phyloP scores from a whole-genome alignment of 2,888 invertebrate species.

The Halocaridina rubra region DNA sequence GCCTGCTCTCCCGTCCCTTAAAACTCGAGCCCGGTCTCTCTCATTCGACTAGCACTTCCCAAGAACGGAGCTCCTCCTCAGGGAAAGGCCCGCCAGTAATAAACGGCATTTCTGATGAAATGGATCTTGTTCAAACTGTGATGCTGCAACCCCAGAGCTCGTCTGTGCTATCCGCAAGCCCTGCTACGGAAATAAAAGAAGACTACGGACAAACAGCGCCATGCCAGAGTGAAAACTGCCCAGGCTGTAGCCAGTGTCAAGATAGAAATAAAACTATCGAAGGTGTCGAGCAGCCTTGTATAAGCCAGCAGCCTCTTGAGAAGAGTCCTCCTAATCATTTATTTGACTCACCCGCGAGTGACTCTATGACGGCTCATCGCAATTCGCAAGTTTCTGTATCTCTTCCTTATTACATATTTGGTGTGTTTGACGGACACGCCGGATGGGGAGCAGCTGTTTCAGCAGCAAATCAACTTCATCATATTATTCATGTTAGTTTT shows the following conservation, averaged over 20 bases:
- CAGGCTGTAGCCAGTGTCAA: background rate
- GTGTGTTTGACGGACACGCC: conserved; percentile 88
- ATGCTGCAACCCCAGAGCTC: conserved; percentile 23
- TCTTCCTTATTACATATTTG: conserved; percentile 81
- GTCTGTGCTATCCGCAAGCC: conserved; percentile 24
- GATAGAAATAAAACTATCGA: background rate
- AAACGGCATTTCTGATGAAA: conserved; percentile 35
- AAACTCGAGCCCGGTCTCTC: background rate
- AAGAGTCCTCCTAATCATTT: conserved; percentile 2
- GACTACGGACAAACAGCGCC: conserved; percentile 2
- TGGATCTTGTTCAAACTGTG: background rate
- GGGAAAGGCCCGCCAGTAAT: background rate
- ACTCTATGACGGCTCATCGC: background rate
- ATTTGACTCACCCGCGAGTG: background rate
- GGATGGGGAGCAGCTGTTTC: conserved; percentile 83
- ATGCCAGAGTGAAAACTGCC: background rate
- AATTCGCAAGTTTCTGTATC: conserved; percentile 59
- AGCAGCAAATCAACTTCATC: conserved; percentile 81
- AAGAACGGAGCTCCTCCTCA: background rate
- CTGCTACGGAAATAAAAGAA: conserved; percentile 37
- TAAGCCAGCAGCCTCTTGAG: background rate
- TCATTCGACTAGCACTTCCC: background rate
- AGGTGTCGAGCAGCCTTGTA: background rate
- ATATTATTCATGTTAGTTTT: conserved; percentile 77
- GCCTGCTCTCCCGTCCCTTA: conserved; percentile 64